These are phyloP conservation scores for Archaeoteleia sp. DNA, from an alignment of 2,888 invertebrate genomes.

Conservation along the genomic window DNA sequence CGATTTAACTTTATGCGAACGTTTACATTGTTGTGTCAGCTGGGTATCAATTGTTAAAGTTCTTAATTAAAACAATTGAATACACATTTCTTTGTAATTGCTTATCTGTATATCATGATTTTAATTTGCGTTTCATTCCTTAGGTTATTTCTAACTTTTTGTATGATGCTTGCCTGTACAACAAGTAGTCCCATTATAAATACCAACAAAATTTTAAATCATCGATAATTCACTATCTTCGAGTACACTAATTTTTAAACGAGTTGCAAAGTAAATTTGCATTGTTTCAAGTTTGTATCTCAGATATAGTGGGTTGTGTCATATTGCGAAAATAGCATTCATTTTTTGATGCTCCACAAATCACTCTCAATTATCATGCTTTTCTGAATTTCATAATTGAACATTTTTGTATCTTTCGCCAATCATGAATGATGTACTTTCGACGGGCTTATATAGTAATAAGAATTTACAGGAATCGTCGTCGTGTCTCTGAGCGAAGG, in stretches of 20 bases:
- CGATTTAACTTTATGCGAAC: too few species aligned
- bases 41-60: too few species aligned
- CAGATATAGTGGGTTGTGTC: neutral
- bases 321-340: neutral
- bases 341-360: neutral
- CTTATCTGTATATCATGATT: too few species aligned
- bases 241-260: neutral
- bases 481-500: conserved; percentile 35
- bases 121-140: too few species aligned
- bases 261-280: neutral
- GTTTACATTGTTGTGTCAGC: too few species aligned
- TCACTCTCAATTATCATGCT: neutral
- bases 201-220: too few species aligned
- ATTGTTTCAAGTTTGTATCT: neutral
- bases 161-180: too few species aligned
- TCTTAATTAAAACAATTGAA: too few species aligned
- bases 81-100: too few species aligned
- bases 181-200: too few species aligned
- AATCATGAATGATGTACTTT: conserved; percentile 8
- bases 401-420: neutral
- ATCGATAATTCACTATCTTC: too few species aligned
- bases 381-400: neutral
- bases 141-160: too few species aligned
- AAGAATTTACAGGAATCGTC: conserved; percentile 37
- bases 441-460: conserved; percentile 8